These are phyloP conservation scores for Amblyteles armatorius DNA, from an alignment of 2,888 invertebrate species.

Conservation along the genomic window DNA sequence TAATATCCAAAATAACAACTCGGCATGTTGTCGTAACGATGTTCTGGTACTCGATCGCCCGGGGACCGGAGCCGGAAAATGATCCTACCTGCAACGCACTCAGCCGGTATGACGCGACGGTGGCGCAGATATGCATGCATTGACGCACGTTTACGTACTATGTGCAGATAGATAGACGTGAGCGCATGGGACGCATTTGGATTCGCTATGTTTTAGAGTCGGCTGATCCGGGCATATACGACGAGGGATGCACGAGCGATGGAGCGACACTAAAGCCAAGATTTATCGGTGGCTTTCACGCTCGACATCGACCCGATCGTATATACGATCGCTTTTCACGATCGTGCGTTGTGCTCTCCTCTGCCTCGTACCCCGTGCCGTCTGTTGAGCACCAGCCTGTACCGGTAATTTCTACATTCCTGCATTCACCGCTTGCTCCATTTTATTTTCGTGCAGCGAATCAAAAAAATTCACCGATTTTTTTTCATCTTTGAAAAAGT, in stretches of 20 bases:
- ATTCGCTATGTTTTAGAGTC: slow-evolving; percentile 54
- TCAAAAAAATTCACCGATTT: background rate
- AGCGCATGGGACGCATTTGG: slow-evolving; percentile 50
- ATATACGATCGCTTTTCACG: slow-evolving; percentile 63
- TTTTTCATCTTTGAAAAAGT: background rate
- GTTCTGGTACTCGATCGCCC: slow-evolving; percentile 28
- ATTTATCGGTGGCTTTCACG: slow-evolving; percentile 66
- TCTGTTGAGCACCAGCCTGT: slow-evolving; percentile 23
- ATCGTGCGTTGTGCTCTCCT: slow-evolving; percentile 48
- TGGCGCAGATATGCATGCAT: background rate
- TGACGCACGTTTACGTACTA: slow-evolving; percentile 30
- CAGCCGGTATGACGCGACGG: slow-evolving; percentile 13
- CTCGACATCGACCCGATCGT: slow-evolving; percentile 62
- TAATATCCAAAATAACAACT: slow-evolving; percentile 76
- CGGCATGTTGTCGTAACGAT: slow-evolving; percentile 58
- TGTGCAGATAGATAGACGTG: slow-evolving; percentile 22
- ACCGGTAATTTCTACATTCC: slow-evolving; percentile 31
- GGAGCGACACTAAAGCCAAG: slow-evolving; percentile 63
- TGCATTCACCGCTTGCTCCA: slow-evolving; percentile 3
- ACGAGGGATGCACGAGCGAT: slow-evolving; percentile 56
- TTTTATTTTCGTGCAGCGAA: slow-evolving; percentile 16
- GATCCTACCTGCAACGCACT: slow-evolving; percentile 27
- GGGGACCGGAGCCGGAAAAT: slow-evolving; percentile 47
- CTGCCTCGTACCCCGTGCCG: background rate
- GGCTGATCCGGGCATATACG: slow-evolving; percentile 30